A percentile compares a stretch with the other conserved stretches of the same genome.
phyloP scores from a whole-genome alignment of 2,113 vertebrate species.

The Apodemus speciosus region DNA sequence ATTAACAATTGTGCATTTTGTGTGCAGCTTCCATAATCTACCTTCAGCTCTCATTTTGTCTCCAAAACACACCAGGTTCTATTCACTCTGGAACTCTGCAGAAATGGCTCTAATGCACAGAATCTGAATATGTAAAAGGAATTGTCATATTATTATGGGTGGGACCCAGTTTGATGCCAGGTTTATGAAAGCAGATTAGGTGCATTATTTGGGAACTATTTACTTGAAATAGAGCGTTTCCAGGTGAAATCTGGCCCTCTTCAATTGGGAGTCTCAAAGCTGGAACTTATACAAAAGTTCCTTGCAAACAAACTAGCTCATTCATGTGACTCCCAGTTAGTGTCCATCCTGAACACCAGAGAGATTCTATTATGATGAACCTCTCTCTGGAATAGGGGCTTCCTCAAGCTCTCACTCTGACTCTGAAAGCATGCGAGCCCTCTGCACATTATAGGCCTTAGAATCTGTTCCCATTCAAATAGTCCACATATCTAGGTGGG shows the following conservation, averaged over 20 bases:
- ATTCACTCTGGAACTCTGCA: neutral
- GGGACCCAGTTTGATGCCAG: neutral
- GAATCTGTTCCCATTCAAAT: neutral
- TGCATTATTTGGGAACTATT: neutral
- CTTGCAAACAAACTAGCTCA: neutral
- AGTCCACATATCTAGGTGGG: neutral
- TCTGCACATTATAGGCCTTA: neutral
- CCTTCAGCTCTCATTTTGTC: neutral
- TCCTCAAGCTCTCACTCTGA: neutral
- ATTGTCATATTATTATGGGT: neutral
- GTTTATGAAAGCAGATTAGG: neutral
- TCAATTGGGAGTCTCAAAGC: neutral
- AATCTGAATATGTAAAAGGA: neutral
- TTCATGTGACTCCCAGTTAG: neutral
- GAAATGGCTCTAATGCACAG: neutral
- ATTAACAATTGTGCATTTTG: neutral
- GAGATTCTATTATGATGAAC: neutral
- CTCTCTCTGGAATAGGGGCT: neutral
- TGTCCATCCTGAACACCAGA: neutral
- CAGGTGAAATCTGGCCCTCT: neutral
- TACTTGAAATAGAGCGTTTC: neutral
- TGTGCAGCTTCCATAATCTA: neutral
- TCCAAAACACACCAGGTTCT: neutral
- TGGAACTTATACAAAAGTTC: neutral
- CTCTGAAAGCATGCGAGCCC: neutral